Conservation (phyloP, 2,113 vertebrate genomes). For the Centrocercus urophasianus region DNA sequence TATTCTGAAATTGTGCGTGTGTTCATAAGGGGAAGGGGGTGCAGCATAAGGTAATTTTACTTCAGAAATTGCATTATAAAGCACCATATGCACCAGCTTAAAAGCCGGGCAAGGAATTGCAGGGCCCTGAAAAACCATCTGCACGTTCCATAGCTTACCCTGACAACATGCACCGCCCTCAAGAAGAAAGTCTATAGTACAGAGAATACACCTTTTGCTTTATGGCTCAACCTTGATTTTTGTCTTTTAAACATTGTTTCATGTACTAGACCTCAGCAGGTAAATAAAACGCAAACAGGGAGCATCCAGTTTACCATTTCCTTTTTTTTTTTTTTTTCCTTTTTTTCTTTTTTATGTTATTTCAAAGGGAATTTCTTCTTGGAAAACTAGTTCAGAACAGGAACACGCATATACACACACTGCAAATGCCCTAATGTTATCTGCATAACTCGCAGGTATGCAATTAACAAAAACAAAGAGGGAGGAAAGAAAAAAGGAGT, state of each 20-base stretch:
- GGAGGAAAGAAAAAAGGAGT: conserved; percentile 33
- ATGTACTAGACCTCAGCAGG: conserved; percentile 64
- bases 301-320: conserved; percentile 64
- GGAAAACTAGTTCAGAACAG: conserved; percentile 71
- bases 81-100: conserved; percentile 67
- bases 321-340: neutral
- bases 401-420: conserved; percentile 65
- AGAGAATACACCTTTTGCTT: conserved; percentile 57
- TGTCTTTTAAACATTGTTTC: conserved; percentile 61
- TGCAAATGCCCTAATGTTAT: conserved; percentile 69
- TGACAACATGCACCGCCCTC: conserved; percentile 68
- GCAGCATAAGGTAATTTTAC: conserved; percentile 68
- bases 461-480: conserved; percentile 59
- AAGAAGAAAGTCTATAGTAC: conserved; percentile 48
- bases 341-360: conserved; percentile 22
- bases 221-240: conserved; percentile 76
- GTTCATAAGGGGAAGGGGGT: conserved; percentile 69
- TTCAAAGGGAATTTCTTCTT: conserved; percentile 73
- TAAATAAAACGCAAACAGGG: conserved; percentile 66
- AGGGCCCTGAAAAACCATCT: conserved; percentile 69
- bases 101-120: conserved; percentile 63
- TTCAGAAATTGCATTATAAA: conserved; percentile 73
- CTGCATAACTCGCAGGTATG: conserved; percentile 73
- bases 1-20: conserved; percentile 71
- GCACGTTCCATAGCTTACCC: conserved; percentile 67